Conservation (phyloP, 35 echinoderm and acorn worm species). For the Anneissia japonica region DNA sequence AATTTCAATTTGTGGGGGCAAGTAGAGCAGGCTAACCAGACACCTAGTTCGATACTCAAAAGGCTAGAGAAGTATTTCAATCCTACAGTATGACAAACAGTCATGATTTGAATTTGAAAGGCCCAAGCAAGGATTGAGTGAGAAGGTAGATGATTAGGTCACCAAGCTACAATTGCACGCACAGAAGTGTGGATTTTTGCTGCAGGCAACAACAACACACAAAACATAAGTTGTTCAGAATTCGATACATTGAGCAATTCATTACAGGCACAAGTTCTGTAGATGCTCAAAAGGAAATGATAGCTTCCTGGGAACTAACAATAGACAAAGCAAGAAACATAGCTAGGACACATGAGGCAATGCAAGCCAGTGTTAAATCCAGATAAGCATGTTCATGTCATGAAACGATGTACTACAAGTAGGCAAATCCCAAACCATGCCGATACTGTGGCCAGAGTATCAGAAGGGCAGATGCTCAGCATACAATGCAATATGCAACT, state of each 20-base stretch:
- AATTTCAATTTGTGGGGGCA: neutral
- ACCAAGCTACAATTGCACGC: slow-evolving; percentile 15
- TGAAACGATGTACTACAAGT: neutral
- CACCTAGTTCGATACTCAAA: neutral
- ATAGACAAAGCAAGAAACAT: slow-evolving; percentile 33
- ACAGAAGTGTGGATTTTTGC: slow-evolving; percentile 23
- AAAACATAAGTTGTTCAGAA: no score
- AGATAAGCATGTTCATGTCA: neutral
- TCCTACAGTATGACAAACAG: slow-evolving; percentile 19
- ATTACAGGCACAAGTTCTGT: no score
- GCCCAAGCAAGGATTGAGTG: neutral
- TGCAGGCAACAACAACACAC: no score
- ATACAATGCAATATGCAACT: slow-evolving; percentile 13
- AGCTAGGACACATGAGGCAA: slow-evolving; percentile 36
- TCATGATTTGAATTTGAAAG: slow-evolving; percentile 15
- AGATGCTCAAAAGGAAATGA: neutral
- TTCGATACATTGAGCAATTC: no score
- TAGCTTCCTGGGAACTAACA: slow-evolving; percentile 23
- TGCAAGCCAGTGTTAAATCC: neutral
- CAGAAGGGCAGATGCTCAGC: slow-evolving; percentile 37
- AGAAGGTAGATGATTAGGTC: slow-evolving; percentile 13
- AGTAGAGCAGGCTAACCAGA: neutral
- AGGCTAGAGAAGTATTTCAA: neutral
- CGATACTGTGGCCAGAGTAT: slow-evolving; percentile 7
- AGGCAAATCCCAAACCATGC: neutral